Conservation (phyloP, 2,113 vertebrate genomes). For the Neodon shergylaensis region DNA sequence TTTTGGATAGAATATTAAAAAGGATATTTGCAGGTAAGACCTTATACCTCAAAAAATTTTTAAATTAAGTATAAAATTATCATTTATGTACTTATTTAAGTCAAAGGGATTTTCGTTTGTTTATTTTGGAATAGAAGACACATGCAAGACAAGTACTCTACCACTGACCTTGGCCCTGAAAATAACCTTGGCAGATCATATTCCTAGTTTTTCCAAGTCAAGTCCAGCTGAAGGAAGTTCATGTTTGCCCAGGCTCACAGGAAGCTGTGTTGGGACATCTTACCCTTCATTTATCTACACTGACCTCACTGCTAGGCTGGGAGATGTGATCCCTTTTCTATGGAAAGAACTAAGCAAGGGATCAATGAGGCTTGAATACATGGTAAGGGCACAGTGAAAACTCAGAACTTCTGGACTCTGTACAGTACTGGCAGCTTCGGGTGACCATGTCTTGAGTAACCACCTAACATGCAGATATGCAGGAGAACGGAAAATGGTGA, state of each 20-base stretch:
- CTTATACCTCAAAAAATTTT: background rate
- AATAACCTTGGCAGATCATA: background rate
- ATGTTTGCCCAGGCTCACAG: background rate
- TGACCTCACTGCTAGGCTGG: background rate
- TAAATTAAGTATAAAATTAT: background rate
- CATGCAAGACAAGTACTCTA: background rate
- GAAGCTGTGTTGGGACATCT: background rate
- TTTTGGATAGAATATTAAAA: background rate
- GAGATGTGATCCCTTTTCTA: background rate
- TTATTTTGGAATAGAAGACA: background rate
- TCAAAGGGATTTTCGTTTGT: background rate
- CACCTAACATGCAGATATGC: accelerated
- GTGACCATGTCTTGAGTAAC: background rate
- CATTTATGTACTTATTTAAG: background rate
- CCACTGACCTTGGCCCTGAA: background rate
- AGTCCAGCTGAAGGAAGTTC: background rate
- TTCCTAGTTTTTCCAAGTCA: background rate
- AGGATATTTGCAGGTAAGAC: background rate
- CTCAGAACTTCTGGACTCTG: background rate
- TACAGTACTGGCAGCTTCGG: background rate
- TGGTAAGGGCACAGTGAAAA: background rate
- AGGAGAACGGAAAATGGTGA: background rate
- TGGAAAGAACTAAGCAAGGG: background rate
- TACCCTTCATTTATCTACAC: background rate
- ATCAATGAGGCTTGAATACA: background rate